Base-by-base conservation (phyloP, 2,888 invertebrate species). In the Chrysopilus asiliformis region DNA sequence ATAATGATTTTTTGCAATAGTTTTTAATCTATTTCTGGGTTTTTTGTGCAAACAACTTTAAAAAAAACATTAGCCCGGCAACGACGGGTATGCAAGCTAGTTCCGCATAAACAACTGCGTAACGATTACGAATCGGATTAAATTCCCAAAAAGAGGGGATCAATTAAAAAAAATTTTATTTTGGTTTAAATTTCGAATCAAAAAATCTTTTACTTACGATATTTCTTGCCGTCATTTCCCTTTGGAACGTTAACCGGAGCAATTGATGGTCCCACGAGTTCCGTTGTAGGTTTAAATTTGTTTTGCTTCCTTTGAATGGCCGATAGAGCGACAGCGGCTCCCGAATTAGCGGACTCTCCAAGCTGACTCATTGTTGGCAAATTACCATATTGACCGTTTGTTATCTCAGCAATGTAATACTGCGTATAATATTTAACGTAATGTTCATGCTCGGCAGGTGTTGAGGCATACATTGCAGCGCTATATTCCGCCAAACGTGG, bases 241-340 rank as follows among this genome's bases (percentile, higher is more conserved):
- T 64, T 71, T 8, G 75, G 74, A 10, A 65, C 57, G 22, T 66
- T 64, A n/a, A 63, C 52, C 29, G 64, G 53, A 1, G 68, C 54
- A 12, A 61, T 57, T 53, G 75, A 55, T 32, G 56, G 56, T 0
- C 51, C 51, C 2, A 51, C 53, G 5, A 56, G 55, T 1, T 57
- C 10, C 2, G 30, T 36, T 8, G 32, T 12, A 30, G 19, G 18
- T 33, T 43, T 43, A 14, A 34, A 30, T 30, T 42, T 61, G 29
- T 55, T 56, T 39, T 55, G 58, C 40, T 58, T 63, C 16, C 61
- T 52, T 38, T 68, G 67, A 41, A 86, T 83, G 4, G 90, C 90
- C 0, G 85, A 85, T 49, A 87, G 81, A 0, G 91, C 89, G 1
- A 90, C 86, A 2, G 89, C 89, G 1, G 87, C 85, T 0, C 85